phyloP scores from a whole-genome alignment of 2,888 invertebrate species.

The Ophion ventricosus region DNA sequence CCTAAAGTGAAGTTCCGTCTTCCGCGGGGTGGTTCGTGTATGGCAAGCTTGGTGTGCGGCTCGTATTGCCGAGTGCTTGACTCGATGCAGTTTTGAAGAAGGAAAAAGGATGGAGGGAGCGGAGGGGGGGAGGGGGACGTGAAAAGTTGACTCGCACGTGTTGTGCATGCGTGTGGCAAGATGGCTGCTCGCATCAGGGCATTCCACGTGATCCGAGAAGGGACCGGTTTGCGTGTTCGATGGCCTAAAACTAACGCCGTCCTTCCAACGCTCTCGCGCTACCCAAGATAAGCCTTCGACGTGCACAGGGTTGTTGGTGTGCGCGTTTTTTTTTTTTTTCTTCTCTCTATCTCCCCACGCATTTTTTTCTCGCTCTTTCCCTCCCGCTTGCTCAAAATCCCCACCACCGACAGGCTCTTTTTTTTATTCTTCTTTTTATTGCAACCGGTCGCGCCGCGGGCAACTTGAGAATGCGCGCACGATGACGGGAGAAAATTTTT shows the following conservation, averaged over 20 bases:
- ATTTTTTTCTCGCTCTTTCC: constrained; percentile 49
- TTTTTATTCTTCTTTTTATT: constrained; percentile 58
- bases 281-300: constrained; percentile 64
- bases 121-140: not conserved
- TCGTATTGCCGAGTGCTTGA: constrained; percentile 2
- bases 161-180: constrained; percentile 70
- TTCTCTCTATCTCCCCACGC: not conserved
- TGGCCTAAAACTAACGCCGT: constrained; percentile 40
- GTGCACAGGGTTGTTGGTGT: constrained; percentile 53
- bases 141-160: constrained; percentile 60
- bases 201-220: constrained; percentile 67
- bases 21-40: not conserved
- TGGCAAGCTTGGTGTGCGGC: constrained; percentile 37
- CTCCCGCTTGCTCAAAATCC: constrained; percentile 33
- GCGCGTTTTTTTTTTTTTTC: too few relatives aligned
- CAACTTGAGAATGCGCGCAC: constrained; percentile 46
- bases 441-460: constrained; percentile 67
- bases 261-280: constrained; percentile 56
- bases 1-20: not conserved
- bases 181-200: constrained; percentile 64
- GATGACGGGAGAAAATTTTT: constrained; percentile 55
- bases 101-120: not conserved
- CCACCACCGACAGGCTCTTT: constrained; percentile 32
- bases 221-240: constrained; percentile 66
- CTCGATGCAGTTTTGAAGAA: constrained; percentile 55